Evolutionary conservation across 1,140 invertebrate species (phyloP), one percentile per base, ranked within the genome.

Genomic region (Leptestheria dahalacensis): DNA sequence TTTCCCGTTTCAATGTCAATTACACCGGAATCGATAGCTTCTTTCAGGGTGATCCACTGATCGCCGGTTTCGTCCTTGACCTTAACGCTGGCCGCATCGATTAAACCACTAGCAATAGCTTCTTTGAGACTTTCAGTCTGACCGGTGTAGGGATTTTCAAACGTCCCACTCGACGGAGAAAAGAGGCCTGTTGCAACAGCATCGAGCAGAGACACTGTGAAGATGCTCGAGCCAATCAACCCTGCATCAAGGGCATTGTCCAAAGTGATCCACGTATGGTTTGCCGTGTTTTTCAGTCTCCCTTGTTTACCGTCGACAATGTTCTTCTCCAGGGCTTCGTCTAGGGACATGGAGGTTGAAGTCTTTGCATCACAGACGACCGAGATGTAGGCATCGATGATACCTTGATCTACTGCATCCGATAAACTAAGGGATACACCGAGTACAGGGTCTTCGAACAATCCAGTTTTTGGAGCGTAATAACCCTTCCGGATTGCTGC

Each of bases 381-480:
- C n/a, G 85, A 86, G 63, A 88, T 86, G 62, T 83, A 84, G 2
- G 84, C 79, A 73, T 92, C 85, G 26, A 93, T 78, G 54, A 94
- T 80, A 62, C 83, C 82, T 67, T 84, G 78, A 66, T 82, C 78
- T 47, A 92, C 79, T 12, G 85, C 84, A 67, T 89, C 85, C 63
- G 81, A 75, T 18, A 92, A 71, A 63, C 80, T 76, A 4, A 90
- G 75, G 51, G 77, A 71, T 70, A 85, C 80, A 63, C 82, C 80
- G 3, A 81, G 84, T 26, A 83, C 72, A 0, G 75, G 76, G 71
- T 91, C 86, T 63, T 74, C 78, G 46, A 91, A 82, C 67, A 78
- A 81, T 18, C 85, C 85, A 21, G 77, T 77, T 64, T 79, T 76
- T 0, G 80, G 72, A 67, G 86, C 80, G 68, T 88, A 88, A 29